Evolutionary conservation across 2,113 vertebrate genomes (phyloP).

Genomic region (Oenanthe melanoleuca): DNA sequence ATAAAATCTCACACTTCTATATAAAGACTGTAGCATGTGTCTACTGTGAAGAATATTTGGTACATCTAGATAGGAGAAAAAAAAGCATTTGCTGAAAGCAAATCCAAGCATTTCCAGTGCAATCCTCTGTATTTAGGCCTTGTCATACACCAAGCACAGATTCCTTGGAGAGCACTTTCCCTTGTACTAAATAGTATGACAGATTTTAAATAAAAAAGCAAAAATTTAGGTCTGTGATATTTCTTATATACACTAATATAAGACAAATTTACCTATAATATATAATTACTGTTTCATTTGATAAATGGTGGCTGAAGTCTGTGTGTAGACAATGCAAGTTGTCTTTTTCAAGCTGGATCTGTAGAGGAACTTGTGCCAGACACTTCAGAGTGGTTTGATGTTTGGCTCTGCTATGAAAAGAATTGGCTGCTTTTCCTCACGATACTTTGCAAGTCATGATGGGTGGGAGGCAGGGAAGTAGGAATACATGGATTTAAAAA

Average conservation of each 20-base stretch:
- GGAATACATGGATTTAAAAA: conserved; percentile 35
- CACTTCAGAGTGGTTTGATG: conserved; percentile 35
- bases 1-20: too few species aligned
- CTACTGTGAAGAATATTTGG: background rate
- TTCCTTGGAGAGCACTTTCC: background rate
- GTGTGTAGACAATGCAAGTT: background rate
- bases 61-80: background rate
- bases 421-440: conserved; percentile 18
- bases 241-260: background rate
- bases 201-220: background rate
- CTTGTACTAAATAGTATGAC: background rate
- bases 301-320: background rate
- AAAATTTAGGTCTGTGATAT: background rate
- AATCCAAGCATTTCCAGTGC: background rate
- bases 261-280: background rate
- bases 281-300: background rate
- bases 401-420: conserved; percentile 18
- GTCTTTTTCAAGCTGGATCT: background rate
- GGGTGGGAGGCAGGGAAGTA: conserved; percentile 21
- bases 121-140: background rate
- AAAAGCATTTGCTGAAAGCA: background rate
- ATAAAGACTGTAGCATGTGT: accelerated
- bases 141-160: too few species aligned
- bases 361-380: conserved; percentile 16
- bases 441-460: conserved; percentile 38